Evolutionary conservation across 1,140 invertebrate species (phyloP), one percentile per base, ranked within the genome.

Genomic region (Tetramorium parvispinum): DNA sequence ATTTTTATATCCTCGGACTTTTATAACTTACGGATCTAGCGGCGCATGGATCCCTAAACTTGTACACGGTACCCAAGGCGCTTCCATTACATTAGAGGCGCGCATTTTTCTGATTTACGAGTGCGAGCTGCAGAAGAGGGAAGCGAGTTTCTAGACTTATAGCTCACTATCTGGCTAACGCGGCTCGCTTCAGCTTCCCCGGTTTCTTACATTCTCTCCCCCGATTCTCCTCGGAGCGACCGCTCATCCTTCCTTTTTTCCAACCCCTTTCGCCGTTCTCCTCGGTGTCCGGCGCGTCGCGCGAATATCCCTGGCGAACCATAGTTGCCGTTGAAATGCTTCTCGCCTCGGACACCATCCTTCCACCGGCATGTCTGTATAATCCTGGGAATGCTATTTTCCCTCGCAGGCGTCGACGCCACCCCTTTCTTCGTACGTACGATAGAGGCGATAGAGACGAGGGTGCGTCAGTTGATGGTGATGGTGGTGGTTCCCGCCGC

Each of bases 301-400:
- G n/a, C 46, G 55, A 24, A 78, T 66, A 86, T 79, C 49, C n/a
- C 7, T 18, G 51, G 32, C 32, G 27, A 43, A 21, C 32, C 40
- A 51, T 46, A 43, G 51, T 77, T 24, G 18, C 40, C 18, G 18
- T 53, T 82, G 70, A 88, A 79, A 82, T 59, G 66, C 61, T 76
- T 32, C 43, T 65, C 81, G 27, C 73, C 43, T 57, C 53, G 55
- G 32, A 76, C 43, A 61, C 53, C 66, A 57, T 87, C 78, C 70
- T 82, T 63, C 63, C 43, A 76, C 46, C 53, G 76, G 49, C 66
- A 78, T 70, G 59, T 87, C 51, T 68, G 43, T 68, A 65, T 89
- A 89, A 82, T 85, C 76, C 63, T 37, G 55, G 73, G 53, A 89
- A 91, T 88, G 85, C 75, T 85, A 91, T 89, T 91, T 91, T 85